Evolutionary conservation across 2,888 invertebrate genomes (phyloP), one percentile per base, ranked within the genome.

Genomic region (Metellina segmentata): DNA sequence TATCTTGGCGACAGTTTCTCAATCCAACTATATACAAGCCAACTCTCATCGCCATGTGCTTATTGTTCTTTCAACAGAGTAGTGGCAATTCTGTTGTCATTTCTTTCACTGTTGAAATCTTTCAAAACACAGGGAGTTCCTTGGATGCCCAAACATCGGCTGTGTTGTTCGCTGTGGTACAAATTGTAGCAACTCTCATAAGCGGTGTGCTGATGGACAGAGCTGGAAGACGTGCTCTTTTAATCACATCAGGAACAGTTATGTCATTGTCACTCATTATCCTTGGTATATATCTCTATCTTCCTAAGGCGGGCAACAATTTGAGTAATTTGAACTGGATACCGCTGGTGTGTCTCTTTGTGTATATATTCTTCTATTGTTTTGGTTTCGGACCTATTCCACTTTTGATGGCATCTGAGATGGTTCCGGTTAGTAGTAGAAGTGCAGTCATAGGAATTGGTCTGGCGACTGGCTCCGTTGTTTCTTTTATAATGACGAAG

Each of bases 361-460:
- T 94, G 0, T 95, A 94, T 93, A 94, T 95, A 69, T 93, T 94
- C 48, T 94, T 94, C 4, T 95, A 95, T 94, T 94, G 95, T 4
- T 91, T 95, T 7, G 95, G 95, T 19, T 95, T 95, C 94, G 95
- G 95, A 13, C 95, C 95, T 0, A 94, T 95, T 75, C 95, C 95
- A 0, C 94, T 94, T 94, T 94, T 95, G 70, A 94, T 95, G 81
- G 95, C 95, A 94, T 95, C 95, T 2, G 95, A 95, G 93, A 94
- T 95, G 7, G 93, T 94, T 6, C 94, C 97, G 97, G 98, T 85
- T 19, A 13, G 70, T 5, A 88, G 71, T n/a, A 71, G 93, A 11
- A 81, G 91, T 20, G n/a, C 90, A 13, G 85, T 93, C 48, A 78
- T 90, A 13, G 83, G 93, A 5, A 77, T 93, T 11, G 93, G 93